phyloP scores from a whole-genome alignment of 2,797 vertebrate species.

The Catamblyrhynchus diadema region DNA sequence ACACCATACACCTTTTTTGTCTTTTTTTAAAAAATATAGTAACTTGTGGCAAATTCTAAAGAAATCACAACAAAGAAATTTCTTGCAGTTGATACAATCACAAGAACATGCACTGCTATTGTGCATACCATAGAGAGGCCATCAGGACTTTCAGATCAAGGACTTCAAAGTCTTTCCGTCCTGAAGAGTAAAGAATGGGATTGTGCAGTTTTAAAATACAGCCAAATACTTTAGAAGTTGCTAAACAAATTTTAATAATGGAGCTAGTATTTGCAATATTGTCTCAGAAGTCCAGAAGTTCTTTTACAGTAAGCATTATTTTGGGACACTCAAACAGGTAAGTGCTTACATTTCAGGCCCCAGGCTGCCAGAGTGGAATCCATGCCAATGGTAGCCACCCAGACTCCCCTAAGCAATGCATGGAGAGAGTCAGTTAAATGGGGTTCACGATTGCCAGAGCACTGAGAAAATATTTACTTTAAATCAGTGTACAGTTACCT shows the following conservation, averaged over 20 bases:
- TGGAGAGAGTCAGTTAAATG: conserved; percentile 44
- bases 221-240: background rate
- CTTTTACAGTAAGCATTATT: conserved; percentile 15
- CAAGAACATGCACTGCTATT: background rate
- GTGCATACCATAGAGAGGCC: background rate
- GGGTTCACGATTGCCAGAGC: background rate
- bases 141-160: background rate
- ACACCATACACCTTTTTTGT: background rate
- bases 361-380: conserved; percentile 58
- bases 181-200: background rate
- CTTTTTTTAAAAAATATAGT: background rate
- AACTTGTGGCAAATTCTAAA: background rate
- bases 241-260: background rate
- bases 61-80: background rate
- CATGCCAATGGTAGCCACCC: conserved; percentile 51
- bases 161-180: background rate
- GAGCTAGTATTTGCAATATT: background rate
- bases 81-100: background rate
- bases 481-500: background rate
- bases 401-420: conserved; percentile 59
- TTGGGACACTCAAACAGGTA: conserved; percentile 48
- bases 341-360: conserved; percentile 51
- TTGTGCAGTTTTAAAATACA: background rate
- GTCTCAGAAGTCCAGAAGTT: background rate
- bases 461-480: conserved; percentile 11